These are phyloP conservation scores for Macroglossus sobrinus DNA, from an alignment of 2,113 vertebrate genomes.

Conservation along the genomic window DNA sequence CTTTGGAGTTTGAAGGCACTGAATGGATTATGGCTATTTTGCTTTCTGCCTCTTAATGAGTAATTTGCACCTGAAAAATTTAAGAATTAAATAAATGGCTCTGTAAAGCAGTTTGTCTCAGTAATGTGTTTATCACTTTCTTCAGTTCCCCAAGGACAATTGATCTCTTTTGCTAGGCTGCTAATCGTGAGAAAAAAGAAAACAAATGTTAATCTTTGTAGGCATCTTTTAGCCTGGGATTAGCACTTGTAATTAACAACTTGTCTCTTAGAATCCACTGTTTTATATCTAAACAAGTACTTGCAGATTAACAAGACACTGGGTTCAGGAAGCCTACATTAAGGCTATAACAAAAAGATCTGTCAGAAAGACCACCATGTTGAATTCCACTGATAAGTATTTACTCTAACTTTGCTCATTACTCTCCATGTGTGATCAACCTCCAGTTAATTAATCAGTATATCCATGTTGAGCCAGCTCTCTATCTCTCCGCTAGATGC, in stretches of 20 bases:
- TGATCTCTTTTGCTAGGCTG: slow-evolving; percentile 30
- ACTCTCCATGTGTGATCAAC: background rate
- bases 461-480: background rate
- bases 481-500: background rate
- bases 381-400: slow-evolving; percentile 48
- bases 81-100: slow-evolving; percentile 58
- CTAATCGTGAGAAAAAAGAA: slow-evolving; percentile 54
- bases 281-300: slow-evolving; percentile 42
- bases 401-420: slow-evolving; percentile 34
- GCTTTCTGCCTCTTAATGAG: slow-evolving; percentile 54
- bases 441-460: slow-evolving; percentile 20
- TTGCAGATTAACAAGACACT: slow-evolving; percentile 43
- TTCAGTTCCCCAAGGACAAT: slow-evolving; percentile 49
- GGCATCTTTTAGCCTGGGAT: slow-evolving; percentile 50
- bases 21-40: slow-evolving; percentile 59
- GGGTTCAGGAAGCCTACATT: slow-evolving; percentile 32
- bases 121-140: slow-evolving; percentile 53
- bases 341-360: slow-evolving; percentile 28
- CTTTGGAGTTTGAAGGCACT: slow-evolving; percentile 47
- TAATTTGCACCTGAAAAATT: slow-evolving; percentile 57
- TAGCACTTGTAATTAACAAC: slow-evolving; percentile 53
- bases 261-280: slow-evolving; percentile 46
- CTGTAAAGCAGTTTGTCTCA: slow-evolving; percentile 21
- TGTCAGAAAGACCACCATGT: slow-evolving; percentile 27
- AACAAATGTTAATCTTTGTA: slow-evolving; percentile 57